Evolutionary conservation across 2,797 vertebrate species (phyloP), one percentile per base, ranked within the genome.

Genomic region (Echiichthys vipera): DNA sequence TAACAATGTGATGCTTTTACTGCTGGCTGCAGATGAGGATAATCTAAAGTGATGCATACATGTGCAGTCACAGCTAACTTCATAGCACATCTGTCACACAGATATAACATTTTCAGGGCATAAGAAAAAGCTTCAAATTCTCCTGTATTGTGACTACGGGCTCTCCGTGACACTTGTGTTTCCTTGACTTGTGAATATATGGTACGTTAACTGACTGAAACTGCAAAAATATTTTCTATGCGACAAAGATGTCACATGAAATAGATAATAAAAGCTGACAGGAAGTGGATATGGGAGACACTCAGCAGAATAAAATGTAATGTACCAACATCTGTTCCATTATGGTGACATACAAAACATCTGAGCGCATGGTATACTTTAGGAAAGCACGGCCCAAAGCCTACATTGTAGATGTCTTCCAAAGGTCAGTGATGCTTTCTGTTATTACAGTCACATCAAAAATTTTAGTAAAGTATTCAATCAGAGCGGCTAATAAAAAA

Each of bases 11-110:
- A 84, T 65, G 80, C 68, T 90, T 80, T 84, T 71, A 83, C 85
- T 84, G 71, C 84, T 81, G 83, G 84, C 71, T 80, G 67, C 57
- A 50, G 66, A 65, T 89, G 87, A 91, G 54, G 77, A 68, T 93
- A 80, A 93, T 91, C 72, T 40, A 53, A 43, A 80, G 63, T 73
- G 86, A 90, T 73, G 65, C 64, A 53, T 74, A 72, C 78, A 78
- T 85, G 80, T 81, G 76, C 73, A 85, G 64, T 63, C 70, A 58
- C 64, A 71, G 78, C 61, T 9, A 85, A 64, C 74, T 63, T 85
- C 65, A 61, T 37, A 72, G 78, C 74, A 73, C 62, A 81, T 87
- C 86, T 88, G 83, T 90, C 75, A 51, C 78, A 74, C 45, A 68
- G 58, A 84, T 83, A 61, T 39, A 50, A 74, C 11, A 67, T 67